A percentile compares a stretch with the other conserved stretches of the same genome.
Evolutionary conservation across 2,888 invertebrate species (phyloP).

Genomic region (Parochlus steinenii): DNA sequence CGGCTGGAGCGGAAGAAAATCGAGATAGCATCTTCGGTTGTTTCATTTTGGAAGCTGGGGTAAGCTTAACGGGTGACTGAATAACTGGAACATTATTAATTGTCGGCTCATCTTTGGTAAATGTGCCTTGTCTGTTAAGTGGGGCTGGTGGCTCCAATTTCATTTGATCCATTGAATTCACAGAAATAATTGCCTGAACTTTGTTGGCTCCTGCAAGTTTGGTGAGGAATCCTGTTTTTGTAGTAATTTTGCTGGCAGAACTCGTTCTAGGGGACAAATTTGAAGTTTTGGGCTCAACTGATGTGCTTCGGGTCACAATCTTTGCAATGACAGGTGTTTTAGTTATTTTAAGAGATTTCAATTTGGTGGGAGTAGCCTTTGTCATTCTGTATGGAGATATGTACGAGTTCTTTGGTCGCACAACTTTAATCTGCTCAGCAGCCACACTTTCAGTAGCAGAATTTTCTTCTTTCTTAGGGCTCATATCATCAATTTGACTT

Average conservation of each 20-base stretch:
- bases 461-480: slow-evolving; percentile 48
- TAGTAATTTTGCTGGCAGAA: slow-evolving; percentile 22
- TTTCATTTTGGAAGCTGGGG: slow-evolving; percentile 23
- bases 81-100: slow-evolving; percentile 26
- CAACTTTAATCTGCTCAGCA: slow-evolving; percentile 20
- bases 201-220: slow-evolving; percentile 24
- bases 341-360: slow-evolving; percentile 18
- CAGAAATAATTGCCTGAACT: slow-evolving; percentile 21
- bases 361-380: slow-evolving; percentile 18
- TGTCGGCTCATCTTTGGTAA: slow-evolving; percentile 66
- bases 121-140: slow-evolving; percentile 74
- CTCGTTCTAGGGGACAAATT: slow-evolving; percentile 26
- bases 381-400: slow-evolving; percentile 37
- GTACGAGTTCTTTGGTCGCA: slow-evolving; percentile 38
- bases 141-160: slow-evolving; percentile 22
- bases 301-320: no score
- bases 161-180: no score
- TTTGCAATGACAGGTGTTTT: slow-evolving; percentile 11
- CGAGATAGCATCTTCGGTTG: slow-evolving; percentile 27
- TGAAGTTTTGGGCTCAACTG: slow-evolving; percentile 26
- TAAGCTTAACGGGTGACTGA: slow-evolving; percentile 15
- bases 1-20: slow-evolving; percentile 18
- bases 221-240: slow-evolving; percentile 26
- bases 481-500: slow-evolving; percentile 30
- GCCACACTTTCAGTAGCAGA: background rate